phyloP scores from a whole-genome alignment of 2,888 invertebrate species.

The Theretra japonica region DNA sequence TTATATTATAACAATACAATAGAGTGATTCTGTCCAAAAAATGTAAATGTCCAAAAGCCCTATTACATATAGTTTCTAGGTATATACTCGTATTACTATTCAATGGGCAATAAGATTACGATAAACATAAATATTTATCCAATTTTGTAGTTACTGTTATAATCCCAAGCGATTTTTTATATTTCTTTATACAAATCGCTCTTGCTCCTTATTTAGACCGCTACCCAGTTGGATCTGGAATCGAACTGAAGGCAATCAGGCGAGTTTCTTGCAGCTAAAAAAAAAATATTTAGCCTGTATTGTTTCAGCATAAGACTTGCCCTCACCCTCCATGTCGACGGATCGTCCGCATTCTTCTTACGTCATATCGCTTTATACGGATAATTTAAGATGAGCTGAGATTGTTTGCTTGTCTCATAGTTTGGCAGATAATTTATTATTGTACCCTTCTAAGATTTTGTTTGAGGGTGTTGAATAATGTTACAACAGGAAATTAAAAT shows the following conservation, averaged over 20 bases:
- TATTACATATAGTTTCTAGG: too few species aligned
- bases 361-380: slow-evolving; percentile 12
- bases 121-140: too few species aligned
- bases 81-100: too few species aligned
- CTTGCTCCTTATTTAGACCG: slow-evolving; percentile 36
- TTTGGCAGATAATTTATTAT: background rate
- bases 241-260: slow-evolving; percentile 56
- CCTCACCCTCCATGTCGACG: slow-evolving; percentile 33
- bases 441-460: background rate
- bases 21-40: too few species aligned
- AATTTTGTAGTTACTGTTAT: too few species aligned
- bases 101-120: too few species aligned
- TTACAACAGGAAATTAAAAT: too few species aligned
- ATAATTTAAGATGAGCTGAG: slow-evolving; percentile 19
- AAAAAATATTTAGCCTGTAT: slow-evolving; percentile 46
- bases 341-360: slow-evolving; percentile 45
- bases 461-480: background rate
- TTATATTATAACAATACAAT: too few species aligned
- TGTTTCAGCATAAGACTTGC: slow-evolving; percentile 41
- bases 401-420: slow-evolving; percentile 7
- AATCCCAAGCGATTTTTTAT: too few species aligned
- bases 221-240: slow-evolving; percentile 61
- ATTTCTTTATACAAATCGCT: slow-evolving; percentile 36
- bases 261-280: slow-evolving; percentile 47
- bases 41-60: too few species aligned